Conservation (phyloP, 2,797 vertebrate species). For the Phrynocephalus vlangalii region DNA sequence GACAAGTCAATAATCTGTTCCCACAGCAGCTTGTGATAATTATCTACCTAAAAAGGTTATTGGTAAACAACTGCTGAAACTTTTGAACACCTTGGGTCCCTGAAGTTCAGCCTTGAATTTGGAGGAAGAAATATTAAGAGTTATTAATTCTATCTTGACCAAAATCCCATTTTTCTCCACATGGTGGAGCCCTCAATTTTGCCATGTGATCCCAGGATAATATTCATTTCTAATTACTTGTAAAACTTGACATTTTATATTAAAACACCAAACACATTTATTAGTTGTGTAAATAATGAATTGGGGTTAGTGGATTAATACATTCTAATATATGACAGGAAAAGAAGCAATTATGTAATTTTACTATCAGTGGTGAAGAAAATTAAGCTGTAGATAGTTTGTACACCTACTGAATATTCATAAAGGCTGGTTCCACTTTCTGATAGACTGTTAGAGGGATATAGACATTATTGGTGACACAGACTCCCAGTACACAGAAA, state of each 20-base stretch:
- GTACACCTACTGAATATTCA: slow-evolving; percentile 27
- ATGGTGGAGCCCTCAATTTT: slow-evolving; percentile 68
- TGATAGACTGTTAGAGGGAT: neutral
- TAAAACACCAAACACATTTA: slow-evolving; percentile 43
- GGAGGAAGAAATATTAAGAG: neutral
- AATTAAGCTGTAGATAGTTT: slow-evolving; percentile 28
- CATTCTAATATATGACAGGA: slow-evolving; percentile 16
- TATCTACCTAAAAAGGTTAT: neutral
- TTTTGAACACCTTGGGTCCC: neutral
- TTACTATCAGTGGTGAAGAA: slow-evolving; percentile 22
- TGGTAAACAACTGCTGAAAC: neutral
- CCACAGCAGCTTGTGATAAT: neutral
- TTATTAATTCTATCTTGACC: neutral
- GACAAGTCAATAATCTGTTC: neutral
- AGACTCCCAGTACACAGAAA: neutral
- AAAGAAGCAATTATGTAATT: slow-evolving; percentile 23
- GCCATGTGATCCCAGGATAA: slow-evolving; percentile 44
- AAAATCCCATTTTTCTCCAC: slow-evolving; percentile 59
- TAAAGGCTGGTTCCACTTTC: neutral
- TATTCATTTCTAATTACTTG: slow-evolving; percentile 19
- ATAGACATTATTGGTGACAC: neutral
- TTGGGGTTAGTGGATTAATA: slow-evolving; percentile 22
- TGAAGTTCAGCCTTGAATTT: neutral
- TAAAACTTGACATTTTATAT: slow-evolving; percentile 47
- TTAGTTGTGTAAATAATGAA: slow-evolving; percentile 37